Conservation (phyloP, 2,113 vertebrate genomes). For the Laterallus jamaicensis region DNA sequence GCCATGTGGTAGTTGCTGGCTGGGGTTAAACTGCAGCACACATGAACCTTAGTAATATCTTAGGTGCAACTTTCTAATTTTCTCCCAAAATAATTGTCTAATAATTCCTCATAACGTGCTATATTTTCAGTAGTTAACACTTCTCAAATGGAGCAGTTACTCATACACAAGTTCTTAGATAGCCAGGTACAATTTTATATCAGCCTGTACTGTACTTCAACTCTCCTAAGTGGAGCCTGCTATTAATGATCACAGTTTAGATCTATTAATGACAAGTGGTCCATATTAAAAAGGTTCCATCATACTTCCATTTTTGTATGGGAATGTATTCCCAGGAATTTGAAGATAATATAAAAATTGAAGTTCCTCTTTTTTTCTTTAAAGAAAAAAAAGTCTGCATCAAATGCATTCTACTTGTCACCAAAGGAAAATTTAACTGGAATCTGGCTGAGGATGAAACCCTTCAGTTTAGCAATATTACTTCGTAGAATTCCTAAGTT, state of each 20-base stretch:
- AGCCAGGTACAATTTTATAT: neutral
- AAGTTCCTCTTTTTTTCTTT: neutral
- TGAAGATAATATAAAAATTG: neutral
- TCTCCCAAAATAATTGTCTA: neutral
- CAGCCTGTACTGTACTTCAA: neutral
- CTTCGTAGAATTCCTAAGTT: neutral
- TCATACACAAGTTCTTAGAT: neutral
- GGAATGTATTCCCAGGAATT: neutral
- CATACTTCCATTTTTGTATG: neutral
- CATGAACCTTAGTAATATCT: neutral
- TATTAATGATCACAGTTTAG: neutral
- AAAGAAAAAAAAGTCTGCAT: neutral
- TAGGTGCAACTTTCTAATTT: neutral
- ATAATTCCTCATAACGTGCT: neutral
- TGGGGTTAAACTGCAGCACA: neutral
- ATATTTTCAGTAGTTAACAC: neutral
- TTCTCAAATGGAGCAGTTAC: neutral
- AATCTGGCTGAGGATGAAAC: neutral
- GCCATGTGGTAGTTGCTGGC: no score
- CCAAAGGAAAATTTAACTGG: neutral
- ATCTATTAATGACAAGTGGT: neutral
- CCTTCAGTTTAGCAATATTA: neutral
- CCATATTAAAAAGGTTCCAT: neutral
- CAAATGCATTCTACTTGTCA: neutral
- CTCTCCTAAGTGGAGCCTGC: neutral